Evolutionary conservation across 2,888 invertebrate species (phyloP).

Genomic region (Elegia similella): DNA sequence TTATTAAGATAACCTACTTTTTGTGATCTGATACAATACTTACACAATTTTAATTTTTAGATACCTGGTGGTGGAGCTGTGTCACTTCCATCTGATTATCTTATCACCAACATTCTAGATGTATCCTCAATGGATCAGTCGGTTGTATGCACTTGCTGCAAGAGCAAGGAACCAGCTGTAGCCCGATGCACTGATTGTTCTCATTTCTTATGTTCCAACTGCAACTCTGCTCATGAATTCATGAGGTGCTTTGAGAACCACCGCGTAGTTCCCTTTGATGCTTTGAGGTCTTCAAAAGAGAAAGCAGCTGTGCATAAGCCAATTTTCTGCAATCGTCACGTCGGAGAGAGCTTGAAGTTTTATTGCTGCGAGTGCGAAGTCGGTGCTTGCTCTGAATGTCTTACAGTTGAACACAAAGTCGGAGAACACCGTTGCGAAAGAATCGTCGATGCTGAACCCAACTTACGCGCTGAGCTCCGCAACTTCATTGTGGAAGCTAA

Average conservation of each 20-base stretch:
- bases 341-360: constrained; percentile 91
- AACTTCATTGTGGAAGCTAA: constrained; percentile 88
- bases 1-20: background rate
- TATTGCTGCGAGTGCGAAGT: constrained; percentile 94
- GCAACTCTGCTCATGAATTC: constrained; percentile 97
- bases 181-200: constrained; percentile 97
- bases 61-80: constrained; percentile 88
- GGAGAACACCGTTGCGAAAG: constrained; percentile 92
- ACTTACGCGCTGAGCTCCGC: constrained; percentile 89
- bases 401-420: constrained; percentile 90
- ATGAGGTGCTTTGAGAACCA: constrained; percentile 99
- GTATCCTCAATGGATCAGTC: constrained; percentile 88
- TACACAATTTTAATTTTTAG: constrained; percentile 52
- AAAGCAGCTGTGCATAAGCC: constrained; percentile 94
- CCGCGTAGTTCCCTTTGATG: constrained; percentile 93
- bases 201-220: constrained; percentile 95
- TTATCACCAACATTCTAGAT: constrained; percentile 91
- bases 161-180: constrained; percentile 95
- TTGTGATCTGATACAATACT: background rate
- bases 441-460: constrained; percentile 89
- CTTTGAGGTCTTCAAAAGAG: constrained; percentile 89
- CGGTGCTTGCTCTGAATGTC: constrained; percentile 93
- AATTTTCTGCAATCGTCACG: constrained; percentile 90
- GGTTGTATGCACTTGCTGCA: constrained; percentile 95
- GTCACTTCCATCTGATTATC: constrained; percentile 92